These are phyloP conservation scores for Apocrypta bakeri DNA, from an alignment of 1,140 invertebrate genomes.

Conservation along the genomic window DNA sequence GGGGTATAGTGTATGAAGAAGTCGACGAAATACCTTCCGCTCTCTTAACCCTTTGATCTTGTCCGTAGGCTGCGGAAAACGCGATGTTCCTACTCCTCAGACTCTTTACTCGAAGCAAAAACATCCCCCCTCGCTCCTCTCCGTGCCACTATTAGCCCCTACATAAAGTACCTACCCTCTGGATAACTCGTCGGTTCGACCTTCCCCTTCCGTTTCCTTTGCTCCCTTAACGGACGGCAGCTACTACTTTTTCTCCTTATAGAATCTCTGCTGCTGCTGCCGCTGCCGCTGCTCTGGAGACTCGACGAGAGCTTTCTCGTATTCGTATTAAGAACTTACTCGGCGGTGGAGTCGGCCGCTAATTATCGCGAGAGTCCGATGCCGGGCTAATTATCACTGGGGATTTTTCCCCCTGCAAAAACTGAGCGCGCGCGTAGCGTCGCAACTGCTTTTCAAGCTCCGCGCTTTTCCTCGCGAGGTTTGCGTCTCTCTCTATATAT, in stretches of 20 bases:
- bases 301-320: slow-evolving; percentile 38
- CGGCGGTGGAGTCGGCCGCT: background rate
- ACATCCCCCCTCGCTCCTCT: background rate
- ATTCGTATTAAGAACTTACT: slow-evolving; percentile 45
- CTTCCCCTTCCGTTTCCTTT: background rate
- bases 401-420: slow-evolving; percentile 43
- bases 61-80: slow-evolving; percentile 12
- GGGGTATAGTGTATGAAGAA: slow-evolving; percentile 15
- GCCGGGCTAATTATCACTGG: slow-evolving; percentile 44
- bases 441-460: background rate
- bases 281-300: background rate
- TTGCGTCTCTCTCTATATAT: background rate
- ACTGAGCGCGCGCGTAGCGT: slow-evolving; percentile 3
- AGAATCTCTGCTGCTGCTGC: background rate
- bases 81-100: background rate
- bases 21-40: slow-evolving; percentile 40
- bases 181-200: slow-evolving; percentile 18
- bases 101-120: slow-evolving; percentile 13
- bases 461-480: background rate
- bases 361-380: slow-evolving; percentile 51
- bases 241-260: slow-evolving; percentile 31
- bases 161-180: slow-evolving; percentile 16
- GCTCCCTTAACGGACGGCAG: background rate
- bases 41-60: slow-evolving; percentile 48
- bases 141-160: background rate